Percentiles rank a stretch among this genome's conserved stretches.
Conservation (phyloP, 1,140 invertebrate species). For the Spodoptera frugiperda region DNA sequence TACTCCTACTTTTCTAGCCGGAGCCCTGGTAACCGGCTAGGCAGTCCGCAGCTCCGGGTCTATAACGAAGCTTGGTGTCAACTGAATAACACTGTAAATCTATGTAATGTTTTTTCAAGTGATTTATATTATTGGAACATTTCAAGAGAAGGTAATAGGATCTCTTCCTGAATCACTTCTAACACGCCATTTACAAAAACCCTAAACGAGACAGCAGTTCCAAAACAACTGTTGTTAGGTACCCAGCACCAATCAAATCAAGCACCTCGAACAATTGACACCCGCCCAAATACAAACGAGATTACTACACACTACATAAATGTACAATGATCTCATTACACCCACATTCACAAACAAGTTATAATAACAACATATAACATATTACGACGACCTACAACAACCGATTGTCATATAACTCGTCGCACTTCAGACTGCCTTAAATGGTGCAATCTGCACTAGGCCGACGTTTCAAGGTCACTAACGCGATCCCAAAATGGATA, state of each 20-base stretch:
- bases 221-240: constrained; percentile 4
- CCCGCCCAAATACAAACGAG: constrained; percentile 12
- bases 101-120: too few species aligned
- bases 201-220: background rate
- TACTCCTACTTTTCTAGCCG: too few species aligned
- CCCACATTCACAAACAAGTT: constrained; percentile 33
- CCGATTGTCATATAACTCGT: constrained; percentile 28
- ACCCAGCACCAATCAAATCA: constrained; percentile 25
- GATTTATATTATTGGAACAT: too few species aligned
- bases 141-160: too few species aligned
- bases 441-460: constrained; percentile 42
- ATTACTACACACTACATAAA: constrained; percentile 4
- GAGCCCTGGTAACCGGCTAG: too few species aligned
- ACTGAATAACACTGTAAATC: too few species aligned
- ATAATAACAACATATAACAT: background rate
- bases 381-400: constrained; percentile 23
- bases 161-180: too few species aligned
- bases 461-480: constrained; percentile 37
- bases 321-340: constrained; percentile 46
- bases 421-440: constrained; percentile 21
- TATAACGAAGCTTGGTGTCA: too few species aligned
- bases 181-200: too few species aligned
- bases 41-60: too few species aligned
- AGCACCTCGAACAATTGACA: constrained; percentile 16
- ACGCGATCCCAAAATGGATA: constrained; percentile 33